Evolutionary conservation across 2,113 vertebrate species (phyloP).

Genomic region (Nyctibius bracteatus): DNA sequence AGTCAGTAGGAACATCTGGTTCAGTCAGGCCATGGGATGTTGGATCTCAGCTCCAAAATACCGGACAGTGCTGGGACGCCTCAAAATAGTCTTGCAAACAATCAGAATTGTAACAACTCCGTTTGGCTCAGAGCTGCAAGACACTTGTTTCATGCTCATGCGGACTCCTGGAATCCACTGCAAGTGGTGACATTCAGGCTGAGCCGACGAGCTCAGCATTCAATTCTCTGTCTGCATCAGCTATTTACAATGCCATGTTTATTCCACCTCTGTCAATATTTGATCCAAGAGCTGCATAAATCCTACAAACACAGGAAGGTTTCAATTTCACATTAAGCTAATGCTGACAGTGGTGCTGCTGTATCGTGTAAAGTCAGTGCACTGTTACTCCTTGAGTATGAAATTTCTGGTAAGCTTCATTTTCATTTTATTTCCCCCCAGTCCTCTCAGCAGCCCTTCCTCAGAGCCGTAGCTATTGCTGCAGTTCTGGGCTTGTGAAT

Average conservation of each 20-base stretch:
- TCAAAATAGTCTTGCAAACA: neutral
- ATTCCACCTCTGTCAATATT: constrained; percentile 39
- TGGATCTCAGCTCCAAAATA: neutral
- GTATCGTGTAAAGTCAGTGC: neutral
- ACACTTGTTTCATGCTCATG: constrained; percentile 1
- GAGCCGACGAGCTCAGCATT: constrained; percentile 25
- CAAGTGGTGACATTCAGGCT: neutral
- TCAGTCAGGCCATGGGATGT: neutral
- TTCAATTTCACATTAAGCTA: constrained; percentile 51
- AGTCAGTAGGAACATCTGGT: constrained; percentile 3
- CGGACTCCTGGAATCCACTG: neutral
- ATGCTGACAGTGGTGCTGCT: constrained; percentile 24
- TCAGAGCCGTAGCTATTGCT: constrained; percentile 46
- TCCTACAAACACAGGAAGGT: constrained; percentile 40
- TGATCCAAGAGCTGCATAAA: constrained; percentile 32
- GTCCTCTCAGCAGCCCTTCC: neutral
- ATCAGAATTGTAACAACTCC: constrained; percentile 15
- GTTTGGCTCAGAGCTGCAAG: constrained; percentile 66
- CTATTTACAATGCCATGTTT: constrained; percentile 2
- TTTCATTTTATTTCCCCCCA: neutral
- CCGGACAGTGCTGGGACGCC: neutral
- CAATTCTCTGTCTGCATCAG: neutral
- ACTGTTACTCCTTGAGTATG: constrained; percentile 31
- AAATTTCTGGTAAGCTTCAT: constrained; percentile 41
- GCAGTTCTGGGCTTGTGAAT: constrained; percentile 84